phyloP scores from a whole-genome alignment of 2,888 invertebrate species.

The Scaptodrosophila latifasciaeformis region DNA sequence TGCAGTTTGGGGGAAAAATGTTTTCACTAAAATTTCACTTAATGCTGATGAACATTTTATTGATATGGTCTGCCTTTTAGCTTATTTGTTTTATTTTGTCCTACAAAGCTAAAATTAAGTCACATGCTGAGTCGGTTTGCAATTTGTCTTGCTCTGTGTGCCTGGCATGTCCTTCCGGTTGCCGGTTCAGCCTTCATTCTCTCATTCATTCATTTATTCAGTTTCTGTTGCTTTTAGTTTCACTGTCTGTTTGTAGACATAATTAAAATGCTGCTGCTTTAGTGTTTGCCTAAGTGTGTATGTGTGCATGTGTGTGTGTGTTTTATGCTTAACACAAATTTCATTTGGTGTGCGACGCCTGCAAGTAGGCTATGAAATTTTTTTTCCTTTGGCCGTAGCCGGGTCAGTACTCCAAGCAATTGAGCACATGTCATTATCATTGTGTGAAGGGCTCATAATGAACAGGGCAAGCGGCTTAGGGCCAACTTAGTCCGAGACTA shows the following conservation, averaged over 20 bases:
- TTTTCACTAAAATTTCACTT: slow-evolving; percentile 41
- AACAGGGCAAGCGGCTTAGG: slow-evolving; percentile 11
- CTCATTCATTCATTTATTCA: no score
- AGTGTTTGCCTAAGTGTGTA: slow-evolving; percentile 5
- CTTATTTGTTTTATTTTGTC: neutral
- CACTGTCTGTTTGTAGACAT: slow-evolving; percentile 32
- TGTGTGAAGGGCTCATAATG: slow-evolving; percentile 18
- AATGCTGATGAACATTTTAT: slow-evolving; percentile 50
- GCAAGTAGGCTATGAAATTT: slow-evolving; percentile 47
- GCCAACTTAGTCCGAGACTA: no score
- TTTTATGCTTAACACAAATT: slow-evolving; percentile 33
- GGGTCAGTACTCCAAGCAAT: slow-evolving; percentile 38
- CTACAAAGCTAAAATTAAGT: slow-evolving; percentile 44
- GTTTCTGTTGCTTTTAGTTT: no score
- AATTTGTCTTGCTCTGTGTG: slow-evolving; percentile 32
- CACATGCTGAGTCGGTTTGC: slow-evolving; percentile 18
- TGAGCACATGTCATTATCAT: slow-evolving; percentile 40
- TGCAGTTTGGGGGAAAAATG: slow-evolving; percentile 44
- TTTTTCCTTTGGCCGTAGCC: slow-evolving; percentile 12
- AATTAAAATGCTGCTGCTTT: slow-evolving; percentile 50
- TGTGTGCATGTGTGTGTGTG: neutral
- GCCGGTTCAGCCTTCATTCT: slow-evolving; percentile 7
- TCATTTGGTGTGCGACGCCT: slow-evolving; percentile 33
- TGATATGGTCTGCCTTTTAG: slow-evolving; percentile 32
- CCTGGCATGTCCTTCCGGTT: slow-evolving; percentile 13